phyloP scores from a whole-genome alignment of 1,140 invertebrate genomes.

The Drosophila lini region DNA sequence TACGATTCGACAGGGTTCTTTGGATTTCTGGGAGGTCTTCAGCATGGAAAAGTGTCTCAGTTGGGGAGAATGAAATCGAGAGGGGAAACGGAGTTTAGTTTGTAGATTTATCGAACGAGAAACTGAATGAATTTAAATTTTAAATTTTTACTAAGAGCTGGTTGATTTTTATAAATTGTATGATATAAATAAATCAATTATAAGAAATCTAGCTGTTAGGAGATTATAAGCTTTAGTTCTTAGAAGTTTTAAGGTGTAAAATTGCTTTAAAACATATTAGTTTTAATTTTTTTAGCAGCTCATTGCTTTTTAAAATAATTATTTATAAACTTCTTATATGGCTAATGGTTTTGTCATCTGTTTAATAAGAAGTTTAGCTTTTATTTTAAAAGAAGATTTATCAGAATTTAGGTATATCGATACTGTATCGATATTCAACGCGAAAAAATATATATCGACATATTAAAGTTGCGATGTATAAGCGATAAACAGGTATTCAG shows the following conservation, averaged over 20 bases:
- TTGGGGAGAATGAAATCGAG: constrained; percentile 14
- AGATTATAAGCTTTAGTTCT: neutral
- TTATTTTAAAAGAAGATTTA: too few species aligned
- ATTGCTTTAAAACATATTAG: neutral
- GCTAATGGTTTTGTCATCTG: neutral
- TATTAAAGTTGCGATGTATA: too few species aligned
- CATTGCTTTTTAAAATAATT: neutral
- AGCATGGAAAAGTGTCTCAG: constrained; percentile 1
- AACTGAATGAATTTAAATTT: neutral
- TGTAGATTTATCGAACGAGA: neutral
- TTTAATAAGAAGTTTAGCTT: too few species aligned
- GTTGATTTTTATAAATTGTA: too few species aligned
- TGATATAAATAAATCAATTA: neutral
- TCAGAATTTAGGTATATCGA: too few species aligned
- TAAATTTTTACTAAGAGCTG: neutral
- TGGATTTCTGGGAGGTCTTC: constrained; percentile 12
- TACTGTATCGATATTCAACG: too few species aligned
- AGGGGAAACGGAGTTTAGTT: neutral
- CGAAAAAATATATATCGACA: too few species aligned
- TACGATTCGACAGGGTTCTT: neutral
- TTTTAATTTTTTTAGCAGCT: neutral
- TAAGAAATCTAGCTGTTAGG: neutral
- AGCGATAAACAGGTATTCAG: too few species aligned
- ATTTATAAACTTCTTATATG: neutral
- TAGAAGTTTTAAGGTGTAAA: neutral